Percentiles rank a stretch among this genome's conserved stretches.
Conservation (phyloP, 2,113 vertebrate species). For the Hipposideros armiger region DNA sequence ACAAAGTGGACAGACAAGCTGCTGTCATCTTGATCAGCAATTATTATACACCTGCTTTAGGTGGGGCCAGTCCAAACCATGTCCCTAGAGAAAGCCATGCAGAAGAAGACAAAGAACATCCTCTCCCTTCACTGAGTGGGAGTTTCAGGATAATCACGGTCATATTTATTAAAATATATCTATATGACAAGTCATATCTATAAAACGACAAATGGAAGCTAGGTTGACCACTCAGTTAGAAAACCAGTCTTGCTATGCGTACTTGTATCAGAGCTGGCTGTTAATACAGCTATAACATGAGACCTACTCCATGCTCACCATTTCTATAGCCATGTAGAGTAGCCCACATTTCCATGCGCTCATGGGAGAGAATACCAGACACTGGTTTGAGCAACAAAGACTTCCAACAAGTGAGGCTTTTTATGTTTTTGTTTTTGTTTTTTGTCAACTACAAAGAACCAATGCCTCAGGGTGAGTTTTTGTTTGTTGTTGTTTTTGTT, state of each 20-base stretch:
- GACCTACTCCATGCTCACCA: neutral
- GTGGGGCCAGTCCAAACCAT: neutral
- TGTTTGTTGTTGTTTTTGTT: neutral
- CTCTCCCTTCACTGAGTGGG: neutral
- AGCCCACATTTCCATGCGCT: too few relatives aligned
- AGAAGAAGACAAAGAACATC: neutral
- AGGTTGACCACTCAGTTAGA: neutral
- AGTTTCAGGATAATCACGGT: neutral
- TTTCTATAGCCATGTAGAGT: neutral
- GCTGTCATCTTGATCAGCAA: neutral
- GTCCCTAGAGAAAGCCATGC: neutral
- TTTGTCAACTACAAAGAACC: slow-evolving; percentile 5
- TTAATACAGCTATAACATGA: neutral
- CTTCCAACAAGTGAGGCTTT: neutral
- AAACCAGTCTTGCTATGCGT: neutral
- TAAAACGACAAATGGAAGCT: neutral
- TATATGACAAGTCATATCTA: neutral
- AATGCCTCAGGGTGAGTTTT: neutral
- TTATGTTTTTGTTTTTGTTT: neutral
- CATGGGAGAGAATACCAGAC: neutral
- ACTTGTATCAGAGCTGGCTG: neutral
- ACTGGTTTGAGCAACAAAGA: neutral
- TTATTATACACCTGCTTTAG: neutral
- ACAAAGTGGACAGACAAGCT: neutral
- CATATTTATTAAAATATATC: neutral